phyloP scores from a whole-genome alignment of 2,797 vertebrate species.

The Clamator glandarius region DNA sequence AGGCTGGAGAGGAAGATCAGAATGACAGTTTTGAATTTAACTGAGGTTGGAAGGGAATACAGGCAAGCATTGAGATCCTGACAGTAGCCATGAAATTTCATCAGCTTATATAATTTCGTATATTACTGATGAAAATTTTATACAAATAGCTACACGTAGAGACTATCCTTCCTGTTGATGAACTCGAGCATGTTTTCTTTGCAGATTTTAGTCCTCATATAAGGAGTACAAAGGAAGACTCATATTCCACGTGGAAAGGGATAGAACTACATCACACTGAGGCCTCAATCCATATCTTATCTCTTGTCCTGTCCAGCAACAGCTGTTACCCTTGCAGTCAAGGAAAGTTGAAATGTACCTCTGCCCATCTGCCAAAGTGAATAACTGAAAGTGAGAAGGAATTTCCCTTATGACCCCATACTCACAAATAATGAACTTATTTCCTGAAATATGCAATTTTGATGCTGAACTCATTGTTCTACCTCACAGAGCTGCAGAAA shows the following conservation, averaged over 20 bases:
- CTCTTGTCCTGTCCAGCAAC: not conserved
- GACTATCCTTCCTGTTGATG: not conserved
- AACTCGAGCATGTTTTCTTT: not conserved
- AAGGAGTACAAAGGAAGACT: not conserved
- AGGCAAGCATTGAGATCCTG: not conserved
- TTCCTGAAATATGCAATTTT: not conserved
- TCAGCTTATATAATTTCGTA: not conserved
- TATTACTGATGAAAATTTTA: not conserved
- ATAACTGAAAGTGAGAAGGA: not conserved
- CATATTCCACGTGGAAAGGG: not conserved
- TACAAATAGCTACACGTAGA: not conserved
- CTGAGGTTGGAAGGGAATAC: not conserved
- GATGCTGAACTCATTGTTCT: not conserved
- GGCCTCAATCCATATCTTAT: not conserved
- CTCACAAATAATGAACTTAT: not conserved
- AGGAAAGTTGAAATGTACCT: not conserved
- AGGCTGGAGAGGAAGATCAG: not conserved
- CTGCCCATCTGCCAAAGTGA: not conserved
- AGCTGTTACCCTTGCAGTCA: not conserved
- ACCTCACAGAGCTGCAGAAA: not conserved
- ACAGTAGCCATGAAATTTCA: not conserved
- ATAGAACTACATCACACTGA: not conserved
- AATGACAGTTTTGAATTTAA: not conserved
- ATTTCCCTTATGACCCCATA: not conserved
- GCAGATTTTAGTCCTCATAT: not conserved